These are phyloP conservation scores for Globodera rostochiensis DNA, from an alignment of 1,140 invertebrate species.

Conservation along the genomic window DNA sequence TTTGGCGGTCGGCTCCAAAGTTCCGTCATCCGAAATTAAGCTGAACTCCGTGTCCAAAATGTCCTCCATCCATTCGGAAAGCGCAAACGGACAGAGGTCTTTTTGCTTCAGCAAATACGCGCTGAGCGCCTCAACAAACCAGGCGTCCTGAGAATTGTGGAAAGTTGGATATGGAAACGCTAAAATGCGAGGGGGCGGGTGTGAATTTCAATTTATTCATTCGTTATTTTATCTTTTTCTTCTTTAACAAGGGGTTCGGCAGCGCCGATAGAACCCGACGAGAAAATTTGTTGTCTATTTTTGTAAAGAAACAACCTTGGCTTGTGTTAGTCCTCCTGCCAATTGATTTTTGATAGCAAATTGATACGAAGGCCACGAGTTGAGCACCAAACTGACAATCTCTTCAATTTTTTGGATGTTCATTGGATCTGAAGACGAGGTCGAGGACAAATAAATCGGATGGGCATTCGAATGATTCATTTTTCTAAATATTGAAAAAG, in stretches of 20 bases:
- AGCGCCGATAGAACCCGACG: too few relatives aligned
- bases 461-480: too few relatives aligned
- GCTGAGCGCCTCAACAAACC: slow-evolving; percentile 16
- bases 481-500: too few relatives aligned
- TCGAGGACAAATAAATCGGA: too few relatives aligned
- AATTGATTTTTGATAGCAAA: slow-evolving; percentile 29
- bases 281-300: neutral
- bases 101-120: slow-evolving; percentile 17
- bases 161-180: neutral
- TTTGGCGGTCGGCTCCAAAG: slow-evolving; percentile 29
- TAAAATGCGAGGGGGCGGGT: neutral
- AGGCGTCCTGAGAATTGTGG: neutral
- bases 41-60: slow-evolving; percentile 24
- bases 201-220: neutral
- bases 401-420: neutral
- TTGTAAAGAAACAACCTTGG: slow-evolving; percentile 3
- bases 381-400: slow-evolving; percentile 12
- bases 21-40: slow-evolving; percentile 22
- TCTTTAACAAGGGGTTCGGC: too few relatives aligned
- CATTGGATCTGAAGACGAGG: too few relatives aligned
- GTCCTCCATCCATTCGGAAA: slow-evolving; percentile 30
- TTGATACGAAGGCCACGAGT: slow-evolving; percentile 27
- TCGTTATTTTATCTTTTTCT: too few relatives aligned
- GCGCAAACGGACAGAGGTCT: neutral
- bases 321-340: slow-evolving; percentile 1